Percentiles rank a stretch among this genome's conserved stretches.
Conservation (phyloP, 2,797 vertebrate species). For the Notolepis coatsorum region DNA sequence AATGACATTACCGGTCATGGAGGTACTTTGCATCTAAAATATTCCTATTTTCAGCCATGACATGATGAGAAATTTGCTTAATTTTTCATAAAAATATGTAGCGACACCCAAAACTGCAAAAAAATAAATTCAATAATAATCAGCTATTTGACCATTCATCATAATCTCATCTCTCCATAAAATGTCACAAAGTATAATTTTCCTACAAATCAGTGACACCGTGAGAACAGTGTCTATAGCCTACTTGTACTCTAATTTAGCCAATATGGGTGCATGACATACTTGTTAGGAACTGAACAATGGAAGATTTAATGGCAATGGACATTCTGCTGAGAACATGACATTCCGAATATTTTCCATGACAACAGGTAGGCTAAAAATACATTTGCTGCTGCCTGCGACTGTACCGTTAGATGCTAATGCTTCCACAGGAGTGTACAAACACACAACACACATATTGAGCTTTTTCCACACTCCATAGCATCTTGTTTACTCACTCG, state of each 20-base stretch:
- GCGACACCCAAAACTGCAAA: background rate
- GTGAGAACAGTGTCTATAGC: slow-evolving; percentile 26
- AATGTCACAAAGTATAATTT: slow-evolving; percentile 46
- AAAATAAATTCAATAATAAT: too few species aligned
- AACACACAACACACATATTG: background rate
- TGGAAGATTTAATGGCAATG: slow-evolving; percentile 35
- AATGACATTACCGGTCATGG: too few species aligned
- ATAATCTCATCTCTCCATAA: slow-evolving; percentile 21
- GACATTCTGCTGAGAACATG: slow-evolving; percentile 38
- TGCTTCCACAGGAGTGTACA: background rate
- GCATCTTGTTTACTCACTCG: background rate
- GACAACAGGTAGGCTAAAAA: slow-evolving; percentile 60
- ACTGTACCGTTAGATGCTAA: background rate
- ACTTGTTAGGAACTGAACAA: slow-evolving; percentile 10
- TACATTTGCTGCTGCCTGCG: slow-evolving; percentile 24
- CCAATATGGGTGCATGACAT: slow-evolving; percentile 9
- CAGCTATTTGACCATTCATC: slow-evolving; percentile 11
- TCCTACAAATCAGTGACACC: slow-evolving; percentile 46
- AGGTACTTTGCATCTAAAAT: too few species aligned
- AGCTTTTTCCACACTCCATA: background rate
- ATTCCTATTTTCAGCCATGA: too few species aligned
- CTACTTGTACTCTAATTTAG: slow-evolving; percentile 43
- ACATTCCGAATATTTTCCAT: slow-evolving; percentile 45
- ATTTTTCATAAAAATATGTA: too few species aligned
- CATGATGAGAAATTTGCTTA: too few species aligned